These are phyloP conservation scores for Helicorthomorpha holstii DNA, from an alignment of 1,140 invertebrate genomes.

Conservation along the genomic window DNA sequence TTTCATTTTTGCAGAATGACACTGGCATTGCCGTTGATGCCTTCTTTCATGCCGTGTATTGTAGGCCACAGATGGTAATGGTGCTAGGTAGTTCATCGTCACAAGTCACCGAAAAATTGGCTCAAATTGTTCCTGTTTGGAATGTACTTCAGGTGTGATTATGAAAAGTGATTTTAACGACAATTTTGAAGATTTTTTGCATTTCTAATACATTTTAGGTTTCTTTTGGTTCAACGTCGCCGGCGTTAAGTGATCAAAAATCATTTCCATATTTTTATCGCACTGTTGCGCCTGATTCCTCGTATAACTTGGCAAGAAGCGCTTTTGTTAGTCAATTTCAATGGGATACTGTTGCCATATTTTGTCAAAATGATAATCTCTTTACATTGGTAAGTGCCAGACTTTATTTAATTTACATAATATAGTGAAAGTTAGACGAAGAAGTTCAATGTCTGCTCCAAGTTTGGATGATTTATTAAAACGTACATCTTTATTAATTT, in stretches of 20 bases:
- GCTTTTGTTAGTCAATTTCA: slow-evolving; percentile 62
- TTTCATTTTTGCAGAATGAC: slow-evolving; percentile 50
- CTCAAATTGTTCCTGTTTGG: slow-evolving; percentile 78
- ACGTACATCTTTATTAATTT: too few species aligned
- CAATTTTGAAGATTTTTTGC: neutral
- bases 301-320: slow-evolving; percentile 65
- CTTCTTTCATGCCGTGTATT: slow-evolving; percentile 77
- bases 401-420: neutral
- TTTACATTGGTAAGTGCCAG: slow-evolving; percentile 44
- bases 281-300: slow-evolving; percentile 68
- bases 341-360: slow-evolving; percentile 70
- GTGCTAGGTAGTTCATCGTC: slow-evolving; percentile 70
- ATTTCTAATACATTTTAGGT: slow-evolving; percentile 35
- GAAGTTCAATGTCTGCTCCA: too few species aligned
- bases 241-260: slow-evolving; percentile 60
- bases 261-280: slow-evolving; percentile 76
- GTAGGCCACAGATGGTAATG: slow-evolving; percentile 39
- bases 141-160: slow-evolving; percentile 62
- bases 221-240: slow-evolving; percentile 68
- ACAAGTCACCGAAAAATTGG: slow-evolving; percentile 72
- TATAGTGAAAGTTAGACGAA: neutral
- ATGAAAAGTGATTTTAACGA: too few species aligned
- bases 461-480: too few species aligned
- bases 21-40: slow-evolving; percentile 71
- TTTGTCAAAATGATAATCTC: slow-evolving; percentile 68